Conservation (phyloP, 2,113 vertebrate genomes). For the Leptobrachium leishanense region DNA sequence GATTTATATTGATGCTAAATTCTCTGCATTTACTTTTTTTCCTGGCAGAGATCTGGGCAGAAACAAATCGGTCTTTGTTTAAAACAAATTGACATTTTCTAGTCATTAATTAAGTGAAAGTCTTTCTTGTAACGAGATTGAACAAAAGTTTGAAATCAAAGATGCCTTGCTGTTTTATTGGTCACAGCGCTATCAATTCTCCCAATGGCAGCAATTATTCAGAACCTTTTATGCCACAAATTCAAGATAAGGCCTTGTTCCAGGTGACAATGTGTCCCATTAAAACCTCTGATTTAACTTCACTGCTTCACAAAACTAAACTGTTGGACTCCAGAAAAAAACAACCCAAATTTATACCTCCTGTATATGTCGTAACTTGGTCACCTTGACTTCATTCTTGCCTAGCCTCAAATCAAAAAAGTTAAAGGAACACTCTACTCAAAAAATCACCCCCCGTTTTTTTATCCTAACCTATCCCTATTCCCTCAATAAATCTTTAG, state of each 20-base stretch:
- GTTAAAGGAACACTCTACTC: no score
- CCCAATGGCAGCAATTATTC: conserved; percentile 32
- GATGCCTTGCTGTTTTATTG: conserved; percentile 46
- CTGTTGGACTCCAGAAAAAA: no score
- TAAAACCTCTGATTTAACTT: no score
- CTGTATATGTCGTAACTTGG: no score
- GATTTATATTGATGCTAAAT: conserved; percentile 21
- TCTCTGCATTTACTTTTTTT: conserved; percentile 14
- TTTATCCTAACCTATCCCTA: no score
- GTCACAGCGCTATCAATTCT: conserved; percentile 35
- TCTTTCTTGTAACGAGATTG: conserved; percentile 39
- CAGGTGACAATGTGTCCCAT: not conserved
- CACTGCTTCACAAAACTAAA: no score
- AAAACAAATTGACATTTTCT: conserved; percentile 40
- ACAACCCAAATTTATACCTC: no score
- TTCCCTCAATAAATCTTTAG: no score
- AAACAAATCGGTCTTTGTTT: conserved; percentile 35
- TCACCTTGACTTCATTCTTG: no score
- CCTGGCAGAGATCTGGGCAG: not conserved
- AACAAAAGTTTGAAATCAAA: conserved; percentile 43
- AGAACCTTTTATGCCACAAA: conserved; percentile 17
- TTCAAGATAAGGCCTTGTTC: conserved; percentile 23
- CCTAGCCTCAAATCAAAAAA: no score
- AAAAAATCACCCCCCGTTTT: no score
- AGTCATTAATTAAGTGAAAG: conserved; percentile 39